A percentile compares a stretch with the other conserved stretches of the same genome.
Conservation (phyloP, 2,888 invertebrate species). For the Homarus gammarus region DNA sequence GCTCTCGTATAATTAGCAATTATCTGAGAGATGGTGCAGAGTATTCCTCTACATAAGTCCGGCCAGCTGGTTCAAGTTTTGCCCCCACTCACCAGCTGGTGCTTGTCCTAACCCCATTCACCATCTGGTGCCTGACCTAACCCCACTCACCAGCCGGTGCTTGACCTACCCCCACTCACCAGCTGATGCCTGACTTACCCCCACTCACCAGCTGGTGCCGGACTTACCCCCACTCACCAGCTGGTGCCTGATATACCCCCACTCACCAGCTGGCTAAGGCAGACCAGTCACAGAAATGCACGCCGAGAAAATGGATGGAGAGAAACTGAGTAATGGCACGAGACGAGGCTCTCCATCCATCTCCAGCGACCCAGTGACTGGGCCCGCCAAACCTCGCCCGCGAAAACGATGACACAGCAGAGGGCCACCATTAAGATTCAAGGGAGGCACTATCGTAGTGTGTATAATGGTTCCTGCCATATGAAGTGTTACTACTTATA, state of each 20-base stretch:
- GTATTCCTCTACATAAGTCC: neutral
- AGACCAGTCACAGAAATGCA: neutral
- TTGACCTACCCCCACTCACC: too few relatives aligned
- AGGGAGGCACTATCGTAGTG: conserved; percentile 23
- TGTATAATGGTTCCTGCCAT: conserved; percentile 50
- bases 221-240: too few relatives aligned
- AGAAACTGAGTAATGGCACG: neutral
- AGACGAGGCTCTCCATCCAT: too few relatives aligned
- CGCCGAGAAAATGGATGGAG: neutral
- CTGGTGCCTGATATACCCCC: too few relatives aligned
- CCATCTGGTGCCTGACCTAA: too few relatives aligned
- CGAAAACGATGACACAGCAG: conserved; percentile 36
- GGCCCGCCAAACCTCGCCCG: neutral
- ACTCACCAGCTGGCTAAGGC: too few relatives aligned
- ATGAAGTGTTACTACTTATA: conserved; percentile 43
- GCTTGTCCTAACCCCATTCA: too few relatives aligned
- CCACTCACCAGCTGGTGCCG: too few relatives aligned
- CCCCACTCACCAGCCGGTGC: too few relatives aligned
- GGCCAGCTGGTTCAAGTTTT: neutral
- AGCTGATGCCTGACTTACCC: too few relatives aligned
- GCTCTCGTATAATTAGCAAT: conserved; percentile 36
- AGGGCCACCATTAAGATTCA: conserved; percentile 40
- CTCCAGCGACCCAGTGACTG: conserved; percentile 15
- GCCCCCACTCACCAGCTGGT: too few relatives aligned
- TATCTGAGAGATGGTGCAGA: neutral